Evolutionary conservation across 2,797 vertebrate species (phyloP), one percentile per base, ranked within the genome.

Genomic region (Sparus aurata): DNA sequence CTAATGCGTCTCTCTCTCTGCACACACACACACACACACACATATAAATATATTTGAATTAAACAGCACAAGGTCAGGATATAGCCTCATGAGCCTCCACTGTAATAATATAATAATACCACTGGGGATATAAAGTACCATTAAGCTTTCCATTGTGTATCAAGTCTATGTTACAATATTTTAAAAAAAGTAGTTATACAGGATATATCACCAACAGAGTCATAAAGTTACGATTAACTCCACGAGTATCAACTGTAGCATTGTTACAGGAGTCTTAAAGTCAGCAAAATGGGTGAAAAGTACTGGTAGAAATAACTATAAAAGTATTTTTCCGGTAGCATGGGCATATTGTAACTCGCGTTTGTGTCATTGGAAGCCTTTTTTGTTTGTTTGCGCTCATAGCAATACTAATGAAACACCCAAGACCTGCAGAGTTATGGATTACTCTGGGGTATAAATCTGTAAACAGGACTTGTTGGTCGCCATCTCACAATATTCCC

Each of bases 341-440:
- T 2, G 8, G n/a, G 63, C 49, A 63, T 67, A 52, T 73, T 62
- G 72, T 49, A 30, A 49, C 57, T 67, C 55, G 52, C 63, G 0
- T 16, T 1, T 67, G 57, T 54, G 53, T 60, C 60, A 41, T 66
- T 53, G 20, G n/a, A 13, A 43, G 12, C 16, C 4, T 34, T 34
- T 62, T 62, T 47, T 47, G 41, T 22, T 22, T 16, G 20, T 30
- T 41, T 58, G 18, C 30, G 13, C 61, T 6, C 41, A 4, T 22
- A 55, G 12, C 23, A 60, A 43, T 55, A 27, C 1, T 12, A 3
- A 22, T 64, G 23, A 55, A 72, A 55, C 2, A 30, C 47, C 27
- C n/a, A 70, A 47, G 11, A 61, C 61, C 61, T 22, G 61, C 49
- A 66, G 22, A 38, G 23, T 7, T 25, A 43, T 34, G 17, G 45